Base-by-base conservation (phyloP, 2,113 vertebrate species). In the Buteo buteo region DNA sequence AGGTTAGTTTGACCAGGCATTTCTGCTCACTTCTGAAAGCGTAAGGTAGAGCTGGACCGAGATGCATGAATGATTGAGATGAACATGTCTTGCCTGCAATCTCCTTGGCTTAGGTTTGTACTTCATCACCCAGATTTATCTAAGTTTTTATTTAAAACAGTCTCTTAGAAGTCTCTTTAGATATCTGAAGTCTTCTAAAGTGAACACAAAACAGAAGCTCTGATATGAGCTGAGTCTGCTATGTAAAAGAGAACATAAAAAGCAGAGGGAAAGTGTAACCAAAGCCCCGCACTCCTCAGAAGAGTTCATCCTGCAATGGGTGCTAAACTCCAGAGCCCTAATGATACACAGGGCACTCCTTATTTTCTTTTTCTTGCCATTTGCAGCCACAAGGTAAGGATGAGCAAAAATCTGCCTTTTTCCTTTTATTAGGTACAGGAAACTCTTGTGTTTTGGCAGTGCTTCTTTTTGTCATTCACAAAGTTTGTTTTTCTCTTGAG, bases 381-480 rank as follows among this genome's bases (percentile, higher is more conserved):
- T 88, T 90, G 12, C 55, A 81, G 25, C 32, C 61, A 77, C 16
- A 77, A 90, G 71, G 57, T 79, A 61, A 92, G 32, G 58, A 89
- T 80, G 54, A 87, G 49, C 81, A 89, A 91, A 96, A 91, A 16
- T 15, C 36, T 54, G 31, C 50, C 34, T 80, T 87, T 88, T 89
- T 9, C 40, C 8, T 93, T 93, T 70, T 70, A 93, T 66, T 82
- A 81, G 61, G n/a, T 65, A 57, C 6, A 4, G 69, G 19, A 90
- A 94, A 82, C 45, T 29, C 86, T 82, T 80, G 83, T 93, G 81
- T 91, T 89, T 86, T 91, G 73, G 61, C 73, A 85, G 19, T 20
- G 40, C 58, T 92, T 91, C 42, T 94, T 86, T 96, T 94, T 92
- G 73, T 89, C 81, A 62, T 93, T 85, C 70, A 58, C 28, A 73